Evolutionary conservation across 2,797 vertebrate genomes (phyloP).

Genomic region (Scarus forsteni): DNA sequence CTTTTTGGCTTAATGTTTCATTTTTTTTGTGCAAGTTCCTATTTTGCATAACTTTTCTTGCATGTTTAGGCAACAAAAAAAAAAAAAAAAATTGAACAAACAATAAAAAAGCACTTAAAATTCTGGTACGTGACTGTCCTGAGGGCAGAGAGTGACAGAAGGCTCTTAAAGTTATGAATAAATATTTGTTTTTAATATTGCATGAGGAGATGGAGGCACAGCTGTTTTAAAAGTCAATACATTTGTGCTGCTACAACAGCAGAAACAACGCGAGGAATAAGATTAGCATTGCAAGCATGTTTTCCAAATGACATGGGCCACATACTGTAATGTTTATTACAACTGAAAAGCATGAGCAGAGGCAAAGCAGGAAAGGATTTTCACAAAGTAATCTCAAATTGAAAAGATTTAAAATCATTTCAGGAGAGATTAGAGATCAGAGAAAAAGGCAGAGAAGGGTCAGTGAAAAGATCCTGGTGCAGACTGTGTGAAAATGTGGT

Average conservation of each 20-base stretch:
- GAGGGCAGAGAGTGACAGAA: constrained; percentile 5
- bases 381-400: constrained; percentile 38
- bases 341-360: constrained; percentile 21
- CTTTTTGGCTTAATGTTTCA: no score
- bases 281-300: constrained; percentile 55
- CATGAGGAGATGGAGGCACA: neutral
- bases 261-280: constrained; percentile 31
- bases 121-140: no score
- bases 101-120: no score
- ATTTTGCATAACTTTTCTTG: no score
- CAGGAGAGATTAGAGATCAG: constrained; percentile 44
- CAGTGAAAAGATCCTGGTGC: neutral
- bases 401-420: constrained; percentile 14
- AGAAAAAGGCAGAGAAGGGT: constrained; percentile 16
- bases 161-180: constrained; percentile 5
- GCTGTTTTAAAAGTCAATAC: constrained; percentile 8
- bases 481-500: neutral
- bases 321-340: constrained; percentile 20
- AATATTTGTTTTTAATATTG: constrained; percentile 9
- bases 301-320: constrained; percentile 41
- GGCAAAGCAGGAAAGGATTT: constrained; percentile 36
- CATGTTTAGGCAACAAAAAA: no score
- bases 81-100: no score
- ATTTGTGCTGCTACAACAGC: neutral
- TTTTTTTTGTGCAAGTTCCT: no score